Evolutionary conservation across 2,888 invertebrate species (phyloP), one percentile per base, ranked within the genome.

Genomic region (Crossocerus cetratus): DNA sequence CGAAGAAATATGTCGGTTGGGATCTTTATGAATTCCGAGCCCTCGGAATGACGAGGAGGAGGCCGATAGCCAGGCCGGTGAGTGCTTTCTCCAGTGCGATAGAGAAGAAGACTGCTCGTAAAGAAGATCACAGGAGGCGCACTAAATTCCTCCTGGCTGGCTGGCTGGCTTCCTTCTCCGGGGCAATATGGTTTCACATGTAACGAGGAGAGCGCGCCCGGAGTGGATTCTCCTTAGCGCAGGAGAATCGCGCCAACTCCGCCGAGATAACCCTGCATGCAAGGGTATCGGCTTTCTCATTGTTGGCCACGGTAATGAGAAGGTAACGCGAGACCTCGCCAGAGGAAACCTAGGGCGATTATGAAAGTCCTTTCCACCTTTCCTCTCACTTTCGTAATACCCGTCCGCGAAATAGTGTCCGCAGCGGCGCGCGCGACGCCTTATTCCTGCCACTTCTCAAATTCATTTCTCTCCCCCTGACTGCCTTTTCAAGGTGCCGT

Each of bases 201-300:
- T 79, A 79, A 79, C 71, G 76, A 74, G 56, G n/a, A n/a, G n/a
- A n/a, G 70, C 67, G 45, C 66, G 23, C 53, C 49, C 54, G 21
- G 61, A 49, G 23, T 16, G 20, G 32, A 20, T 45, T 62, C 62
- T 60, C 43, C 16, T 59, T 65, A 69, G 71, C 56, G 42, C 69
- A 60, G 66, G 53, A 77, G 60, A 67, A 72, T 77, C 77, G 68
- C 74, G 74, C 32, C 1, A 49, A 54, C 68, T 65, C 57, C 64
- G 55, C 1, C 69, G 57, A 77, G 82, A 81, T 81, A 82, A 81
- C 76, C 72, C 53, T 68, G 49, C 53, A 18, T 65, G 55, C 21
- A 59, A n/a, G 76, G 72, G 69, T 81, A 82, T 81, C 81, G 58
- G 58, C 76, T 82, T 81, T 74, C 82, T 76, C 77, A 71, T 81